Evolutionary conservation across 2,888 invertebrate species (phyloP).

Genomic region (Gastrophysa polygoni): DNA sequence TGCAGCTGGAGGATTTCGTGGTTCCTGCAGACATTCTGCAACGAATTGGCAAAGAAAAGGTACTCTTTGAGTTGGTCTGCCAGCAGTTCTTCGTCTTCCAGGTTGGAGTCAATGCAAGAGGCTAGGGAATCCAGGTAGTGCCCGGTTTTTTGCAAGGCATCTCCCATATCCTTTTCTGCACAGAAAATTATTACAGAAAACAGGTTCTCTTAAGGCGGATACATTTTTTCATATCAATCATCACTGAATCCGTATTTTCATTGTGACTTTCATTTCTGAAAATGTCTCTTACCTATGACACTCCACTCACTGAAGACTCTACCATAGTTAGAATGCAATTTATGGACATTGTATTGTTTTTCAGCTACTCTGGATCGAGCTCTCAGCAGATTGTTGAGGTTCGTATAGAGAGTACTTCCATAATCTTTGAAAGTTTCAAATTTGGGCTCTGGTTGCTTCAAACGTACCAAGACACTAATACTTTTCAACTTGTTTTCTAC

Average conservation of each 20-base stretch:
- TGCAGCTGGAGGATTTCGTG: slow-evolving; percentile 76
- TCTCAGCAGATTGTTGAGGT: slow-evolving; percentile 65
- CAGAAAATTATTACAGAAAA: neutral
- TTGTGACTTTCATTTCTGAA: too few relatives aligned
- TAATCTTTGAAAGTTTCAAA: slow-evolving; percentile 79
- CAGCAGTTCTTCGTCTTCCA: slow-evolving; percentile 83
- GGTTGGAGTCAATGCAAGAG: slow-evolving; percentile 54
- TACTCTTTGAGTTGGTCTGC: slow-evolving; percentile 87
- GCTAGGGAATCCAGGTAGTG: slow-evolving; percentile 65
- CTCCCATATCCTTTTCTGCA: slow-evolving; percentile 74
- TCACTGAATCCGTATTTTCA: too few relatives aligned
- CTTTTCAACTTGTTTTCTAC: slow-evolving; percentile 82
- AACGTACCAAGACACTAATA: slow-evolving; percentile 73
- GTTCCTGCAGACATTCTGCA: slow-evolving; percentile 69
- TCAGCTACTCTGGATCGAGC: slow-evolving; percentile 74
- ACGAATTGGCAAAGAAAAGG: slow-evolving; percentile 74
- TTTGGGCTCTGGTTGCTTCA: slow-evolving; percentile 74
- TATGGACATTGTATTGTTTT: slow-evolving; percentile 77
- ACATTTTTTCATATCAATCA: neutral
- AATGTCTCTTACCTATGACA: slow-evolving; percentile 60
- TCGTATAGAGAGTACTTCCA: slow-evolving; percentile 71
- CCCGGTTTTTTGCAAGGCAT: slow-evolving; percentile 73
- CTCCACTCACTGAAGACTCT: slow-evolving; percentile 82
- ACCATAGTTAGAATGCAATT: slow-evolving; percentile 81
- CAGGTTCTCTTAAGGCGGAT: too few relatives aligned